Evolutionary conservation across 2,113 vertebrate genomes (phyloP), one percentile per base, ranked within the genome.

Genomic region (Corapipo altera): DNA sequence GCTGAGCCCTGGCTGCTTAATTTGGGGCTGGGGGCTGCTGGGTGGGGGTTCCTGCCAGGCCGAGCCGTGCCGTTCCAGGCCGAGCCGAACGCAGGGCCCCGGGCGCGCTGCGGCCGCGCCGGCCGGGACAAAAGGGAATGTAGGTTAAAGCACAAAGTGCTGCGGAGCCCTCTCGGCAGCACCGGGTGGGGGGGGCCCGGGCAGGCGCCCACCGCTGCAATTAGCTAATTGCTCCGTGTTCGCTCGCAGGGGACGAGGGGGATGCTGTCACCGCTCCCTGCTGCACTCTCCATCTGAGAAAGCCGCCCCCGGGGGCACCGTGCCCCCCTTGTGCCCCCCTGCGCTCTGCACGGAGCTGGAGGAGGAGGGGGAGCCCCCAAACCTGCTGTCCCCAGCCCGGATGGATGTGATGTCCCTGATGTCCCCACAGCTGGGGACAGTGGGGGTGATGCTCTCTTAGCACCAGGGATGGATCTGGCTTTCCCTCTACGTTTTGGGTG

Each of bases 121-220:
- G 15, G 21, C 41, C 8, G 3, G 87, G 86, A 96, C 93, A 96
- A 95, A 96, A 89, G 93, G 58, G 0, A 86, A 94, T 86, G 91
- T 95, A 92, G 95, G 96, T 95, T 94, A 92, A 92, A 92, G 30
- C 66, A 70, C 75, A 80, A 83, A 92, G 89, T 11, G 7, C 35
- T 23, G 80, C 3, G 16, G 77, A 80, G 64, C 48, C 15, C 21
- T 0, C 26, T 11, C 4, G 7, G 79, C 49, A 2, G 7, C 6
- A 1, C n/a, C 4, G 1, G 10, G n/a, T n/a, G n/a, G 43, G 33
- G n/a, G 62, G 49, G 73, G 43, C 7, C 8, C 1, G 79, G 54
- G 52, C 24, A 35, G 46, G 51, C 26, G 1, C 85, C 86, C 66
- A 9, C 51, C 23, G 0, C 87, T 43, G 72, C 94, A 96, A 94